A percentile compares a stretch with the other conserved stretches of the same genome.
These are phyloP conservation scores for Clarias magur DNA, from an alignment of 2,113 vertebrate species.

Conservation along the genomic window DNA sequence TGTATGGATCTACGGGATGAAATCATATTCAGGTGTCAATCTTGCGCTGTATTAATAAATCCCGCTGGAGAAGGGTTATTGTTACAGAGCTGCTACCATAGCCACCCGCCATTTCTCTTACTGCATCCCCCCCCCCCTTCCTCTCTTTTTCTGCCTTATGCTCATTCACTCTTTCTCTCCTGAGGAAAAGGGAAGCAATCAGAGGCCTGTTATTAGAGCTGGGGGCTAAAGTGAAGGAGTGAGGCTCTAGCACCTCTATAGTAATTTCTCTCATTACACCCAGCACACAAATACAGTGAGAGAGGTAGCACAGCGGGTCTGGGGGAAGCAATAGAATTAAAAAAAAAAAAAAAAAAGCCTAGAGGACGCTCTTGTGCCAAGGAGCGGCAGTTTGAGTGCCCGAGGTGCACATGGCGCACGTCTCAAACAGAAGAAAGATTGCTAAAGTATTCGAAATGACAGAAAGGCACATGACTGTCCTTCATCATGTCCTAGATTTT, in stretches of 20 bases:
- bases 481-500: constrained; percentile 18
- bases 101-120: constrained; percentile 32
- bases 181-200: constrained; percentile 59
- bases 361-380: constrained; percentile 25
- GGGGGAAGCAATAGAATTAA: constrained; percentile 14
- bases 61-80: constrained; percentile 68
- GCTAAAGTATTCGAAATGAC: constrained; percentile 17
- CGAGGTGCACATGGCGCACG: constrained; percentile 25
- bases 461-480: constrained; percentile 3
- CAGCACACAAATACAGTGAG: constrained; percentile 43
- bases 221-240: constrained; percentile 55
- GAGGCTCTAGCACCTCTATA: constrained; percentile 46
- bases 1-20: constrained; percentile 63
- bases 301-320: constrained; percentile 38
- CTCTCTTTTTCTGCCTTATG: constrained; percentile 29
- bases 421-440: constrained; percentile 1
- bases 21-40: constrained; percentile 75
- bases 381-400: constrained; percentile 25
- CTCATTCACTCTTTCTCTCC: constrained; percentile 46
- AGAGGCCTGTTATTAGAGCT: constrained; percentile 57
- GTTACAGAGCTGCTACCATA: constrained; percentile 48
- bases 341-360: constrained; percentile 16
- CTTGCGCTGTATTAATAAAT: constrained; percentile 69
- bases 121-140: constrained; percentile 35
- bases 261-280: constrained; percentile 53